Base-by-base conservation (phyloP, 1,140 invertebrate species). In the Ceratina australensis region DNA sequence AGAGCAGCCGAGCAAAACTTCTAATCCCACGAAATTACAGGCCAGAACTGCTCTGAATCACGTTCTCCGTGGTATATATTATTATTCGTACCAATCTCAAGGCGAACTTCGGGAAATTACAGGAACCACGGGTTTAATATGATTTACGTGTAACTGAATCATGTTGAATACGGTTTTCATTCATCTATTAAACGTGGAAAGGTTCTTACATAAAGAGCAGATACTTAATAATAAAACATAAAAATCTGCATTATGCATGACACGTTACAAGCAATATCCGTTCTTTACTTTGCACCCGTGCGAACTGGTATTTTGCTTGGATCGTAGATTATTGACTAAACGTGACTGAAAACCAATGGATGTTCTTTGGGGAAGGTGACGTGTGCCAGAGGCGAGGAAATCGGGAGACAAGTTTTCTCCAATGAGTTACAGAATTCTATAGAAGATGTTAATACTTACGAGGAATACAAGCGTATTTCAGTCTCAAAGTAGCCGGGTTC, bases 391-490 rank as follows among this genome's bases (percentile, higher is more conserved):
- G 4, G 15, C 54, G n/a, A 1, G 4, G 65, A 54, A 67, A 68
- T 12, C 28, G 22, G 7, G 28, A 3, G 12, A 3, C 52, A 28
- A 54, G 15, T 68, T 68, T 10, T 13, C 15, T 28, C 0, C 15
- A 28, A 54, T 42, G 10, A 42, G 33, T 20, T 28, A 54, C 20
- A 16, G 3, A 54, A 54, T 1, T 20, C 7, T 12, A 16, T 8
- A 42, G 49, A 1, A 28, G 18, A 52, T n/a, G 16, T 7, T 16
- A 28, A 15, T 54, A 67, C 79, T 86, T 84, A 92, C 91, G 91
- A 59, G 90, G 91, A 67, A 92, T 89, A 47, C 91, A 92, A 10
- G 90, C 91, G 75, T 92, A 92, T 75, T 92, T 92, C 8, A 92
- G 54, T 2, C 82, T 73, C 49, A 92, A 81, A 77, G 89, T 90